Evolutionary conservation across 2,888 invertebrate species (phyloP), one percentile per base, ranked within the genome.

Genomic region (Gymnosoma rotundatum): DNA sequence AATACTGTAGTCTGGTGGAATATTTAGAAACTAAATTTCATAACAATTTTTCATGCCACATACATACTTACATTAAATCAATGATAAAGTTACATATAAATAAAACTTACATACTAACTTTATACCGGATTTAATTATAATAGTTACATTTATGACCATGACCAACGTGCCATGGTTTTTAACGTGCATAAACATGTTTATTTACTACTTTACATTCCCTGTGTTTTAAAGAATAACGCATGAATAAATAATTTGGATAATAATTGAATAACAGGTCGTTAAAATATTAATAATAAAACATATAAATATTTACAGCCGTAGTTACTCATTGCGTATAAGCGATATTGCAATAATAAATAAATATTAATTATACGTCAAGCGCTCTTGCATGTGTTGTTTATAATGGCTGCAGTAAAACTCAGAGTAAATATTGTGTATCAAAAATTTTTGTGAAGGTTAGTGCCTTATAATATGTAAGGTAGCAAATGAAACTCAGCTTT

Each of bases 311-410:
- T 14, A 25, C 25, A 25, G 25, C 25, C 4, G 25, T 48, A 48
- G 45, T 48, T 36, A 18, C 9, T 63, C 16, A 21, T 18, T 58
- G 25, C 48, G 70, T 66, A 66, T 66, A 12, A 36, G 8, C 18
- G 5, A 18, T 54, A 42, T 63, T 25, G 3, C 9, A 14, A 18
- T 10, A 36, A 42, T n/a, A 54, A 63, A 54, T 54, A 45, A 54
- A 74, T 64, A 54, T 74, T 64, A 63, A 54, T 25, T 74, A 63
- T 74, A 63, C 74, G 74, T 9, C 74, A 63, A 25, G 38, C 14
- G 16, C n/a, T 18, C 0, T 8, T 70, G 7, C 4, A 54, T 4
- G 56, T n/a, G 25, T 52, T 52, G 9, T 58, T 48, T 70, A 58
- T 58, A 48, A 70, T 58, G 14, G 32, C 32, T 8, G 18, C 7